Evolutionary conservation across 2,113 vertebrate species (phyloP), one percentile per base, ranked within the genome.

Genomic region (Embiotoca jacksoni): DNA sequence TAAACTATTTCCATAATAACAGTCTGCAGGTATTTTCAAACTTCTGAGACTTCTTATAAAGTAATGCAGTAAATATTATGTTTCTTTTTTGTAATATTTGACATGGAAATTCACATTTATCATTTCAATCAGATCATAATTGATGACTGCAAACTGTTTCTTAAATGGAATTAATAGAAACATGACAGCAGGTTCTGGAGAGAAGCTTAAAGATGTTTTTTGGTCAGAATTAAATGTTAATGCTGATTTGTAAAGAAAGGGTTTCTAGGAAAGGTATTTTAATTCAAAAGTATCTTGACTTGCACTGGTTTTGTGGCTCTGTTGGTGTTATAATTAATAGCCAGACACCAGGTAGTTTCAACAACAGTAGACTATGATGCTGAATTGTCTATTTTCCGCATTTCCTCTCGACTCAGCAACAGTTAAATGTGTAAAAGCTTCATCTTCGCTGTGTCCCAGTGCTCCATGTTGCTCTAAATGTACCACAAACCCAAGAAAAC

Each of bases 401-500:
- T 39, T 49, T 46, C n/a, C 35, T 58, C 32, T 49, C 33, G 3
- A 44, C 23, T 64, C 63, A 11, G 33, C 33, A 33, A 37, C 37
- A 55, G 6, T 35, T 49, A n/a, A 39, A 52, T 23, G 7, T 66
- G 23, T 6, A 4, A 31, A 55, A 50, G 49, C 47, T 68, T 55
- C 31, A 13, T 23, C 23, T 23, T 23, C 23, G 23, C 23, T 23
- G 23, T 4, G 41, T 44, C 41, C 41, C 10, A 13, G 23, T 44
- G 2, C 10, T 44, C 41, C 41, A 44, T 10, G 52, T 50, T 69
- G 73, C 73, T 72, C 33, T 33, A 41, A 62, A 63, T 89, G 66
- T 70, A 65, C 53, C 4, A 54, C 39, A 5, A 41, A 52, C 50
- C 67, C 47, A 16, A 50, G 31, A 85, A 65, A 64, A 23, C 32